Percentiles rank a stretch among this genome's conserved stretches.
These are phyloP conservation scores for Nettapus auritus DNA, from an alignment of 2,113 vertebrate species.

Conservation along the genomic window DNA sequence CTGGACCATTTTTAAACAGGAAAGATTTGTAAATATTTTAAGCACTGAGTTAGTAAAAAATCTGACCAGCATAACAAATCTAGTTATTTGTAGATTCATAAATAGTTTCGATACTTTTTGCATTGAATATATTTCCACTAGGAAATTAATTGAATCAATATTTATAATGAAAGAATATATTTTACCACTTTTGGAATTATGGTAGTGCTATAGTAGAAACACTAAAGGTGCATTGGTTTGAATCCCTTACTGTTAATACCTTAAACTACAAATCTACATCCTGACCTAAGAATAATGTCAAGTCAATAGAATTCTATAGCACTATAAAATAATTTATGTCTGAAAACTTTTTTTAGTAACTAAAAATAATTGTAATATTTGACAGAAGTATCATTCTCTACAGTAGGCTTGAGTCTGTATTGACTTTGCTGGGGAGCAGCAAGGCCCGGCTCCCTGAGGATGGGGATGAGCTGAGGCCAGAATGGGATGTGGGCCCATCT, in stretches of 20 bases:
- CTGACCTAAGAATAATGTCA: neutral
- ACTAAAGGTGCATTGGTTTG: neutral
- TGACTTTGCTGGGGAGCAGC: neutral
- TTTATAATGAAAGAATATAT: neutral
- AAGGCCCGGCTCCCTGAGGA: neutral
- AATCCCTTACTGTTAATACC: neutral
- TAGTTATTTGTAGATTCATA: neutral
- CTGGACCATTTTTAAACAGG: neutral
- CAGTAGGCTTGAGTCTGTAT: neutral
- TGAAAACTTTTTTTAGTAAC: neutral
- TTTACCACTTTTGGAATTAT: neutral
- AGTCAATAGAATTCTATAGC: neutral
- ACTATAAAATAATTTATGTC: neutral
- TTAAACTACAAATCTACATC: neutral
- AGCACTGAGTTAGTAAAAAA: neutral
- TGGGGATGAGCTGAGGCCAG: neutral
- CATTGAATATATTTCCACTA: neutral
- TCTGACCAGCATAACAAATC: neutral
- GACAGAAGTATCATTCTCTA: neutral
- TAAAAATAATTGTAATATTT: neutral
- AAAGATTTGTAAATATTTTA: neutral
- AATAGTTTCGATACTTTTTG: neutral
- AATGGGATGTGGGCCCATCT: neutral
- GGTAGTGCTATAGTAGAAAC: neutral
- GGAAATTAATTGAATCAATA: neutral